These are phyloP conservation scores for Drosophila sproati DNA, from an alignment of 1,140 invertebrate species.

Conservation along the genomic window DNA sequence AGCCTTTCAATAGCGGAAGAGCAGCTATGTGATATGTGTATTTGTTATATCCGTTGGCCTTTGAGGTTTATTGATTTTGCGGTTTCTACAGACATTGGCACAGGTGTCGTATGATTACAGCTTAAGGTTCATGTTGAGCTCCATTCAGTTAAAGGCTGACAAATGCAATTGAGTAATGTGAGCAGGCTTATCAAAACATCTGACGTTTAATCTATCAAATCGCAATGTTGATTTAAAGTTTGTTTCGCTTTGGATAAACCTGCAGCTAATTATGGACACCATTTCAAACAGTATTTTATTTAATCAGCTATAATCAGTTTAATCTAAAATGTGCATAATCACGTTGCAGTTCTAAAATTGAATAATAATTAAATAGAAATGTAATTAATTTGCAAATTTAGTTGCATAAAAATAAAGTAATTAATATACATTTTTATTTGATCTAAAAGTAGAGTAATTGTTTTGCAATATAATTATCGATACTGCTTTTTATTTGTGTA, in stretches of 20 bases:
- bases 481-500: background rate
- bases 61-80: slow-evolving; percentile 35
- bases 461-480: background rate
- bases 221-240: background rate
- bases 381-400: slow-evolving; percentile 2
- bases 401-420: background rate
- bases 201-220: background rate
- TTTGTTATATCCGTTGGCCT: slow-evolving; percentile 6
- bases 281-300: background rate
- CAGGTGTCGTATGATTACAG: slow-evolving; percentile 60
- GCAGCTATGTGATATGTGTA: slow-evolving; percentile 33
- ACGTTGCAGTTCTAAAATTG: background rate
- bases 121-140: background rate
- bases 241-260: background rate
- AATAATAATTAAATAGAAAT: no score
- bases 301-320: background rate
- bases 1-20: slow-evolving; percentile 59
- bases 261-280: background rate
- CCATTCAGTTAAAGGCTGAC: background rate
- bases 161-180: background rate
- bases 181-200: background rate
- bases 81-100: slow-evolving; percentile 62
- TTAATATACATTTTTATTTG: background rate
- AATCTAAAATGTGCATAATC: background rate
- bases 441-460: background rate